Evolutionary conservation across 2,888 invertebrate genomes (phyloP).

Genomic region (Nomada flava): DNA sequence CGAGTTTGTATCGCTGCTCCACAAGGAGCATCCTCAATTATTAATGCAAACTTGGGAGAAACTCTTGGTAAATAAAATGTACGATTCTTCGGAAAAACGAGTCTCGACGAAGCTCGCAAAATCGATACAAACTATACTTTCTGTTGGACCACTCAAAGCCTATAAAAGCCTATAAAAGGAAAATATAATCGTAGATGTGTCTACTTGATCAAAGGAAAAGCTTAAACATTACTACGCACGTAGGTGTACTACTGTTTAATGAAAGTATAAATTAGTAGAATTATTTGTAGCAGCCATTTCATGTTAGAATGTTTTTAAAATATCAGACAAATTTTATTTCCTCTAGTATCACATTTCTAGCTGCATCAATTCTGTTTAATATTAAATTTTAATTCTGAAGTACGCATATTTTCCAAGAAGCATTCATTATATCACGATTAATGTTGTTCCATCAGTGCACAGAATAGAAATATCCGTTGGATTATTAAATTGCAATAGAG

Average conservation of each 20-base stretch:
- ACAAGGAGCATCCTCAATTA: conserved; percentile 35
- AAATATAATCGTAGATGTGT: background rate
- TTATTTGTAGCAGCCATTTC: no score
- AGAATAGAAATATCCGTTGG: background rate
- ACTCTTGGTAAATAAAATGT: conserved; percentile 31
- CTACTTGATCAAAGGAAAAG: no score
- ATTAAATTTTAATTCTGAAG: no score
- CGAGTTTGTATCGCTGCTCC: conserved; percentile 26
- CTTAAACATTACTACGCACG: no score
- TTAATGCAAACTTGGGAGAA: conserved; percentile 15
- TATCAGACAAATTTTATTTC: no score
- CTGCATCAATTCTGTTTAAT: no score
- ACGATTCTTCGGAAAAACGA: background rate
- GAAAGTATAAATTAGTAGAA: no score
- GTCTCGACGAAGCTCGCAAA: background rate
- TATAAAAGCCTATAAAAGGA: no score
- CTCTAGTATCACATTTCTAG: no score
- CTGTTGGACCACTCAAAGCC: background rate
- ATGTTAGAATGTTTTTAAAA: no score
- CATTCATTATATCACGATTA: background rate
- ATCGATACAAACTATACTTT: conserved; percentile 10
- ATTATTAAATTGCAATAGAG: background rate
- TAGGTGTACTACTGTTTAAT: no score
- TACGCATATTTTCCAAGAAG: no score
- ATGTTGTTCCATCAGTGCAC: background rate